These are phyloP conservation scores for Notarius quadriscutis DNA, from an alignment of 2,113 vertebrate species.

Conservation along the genomic window DNA sequence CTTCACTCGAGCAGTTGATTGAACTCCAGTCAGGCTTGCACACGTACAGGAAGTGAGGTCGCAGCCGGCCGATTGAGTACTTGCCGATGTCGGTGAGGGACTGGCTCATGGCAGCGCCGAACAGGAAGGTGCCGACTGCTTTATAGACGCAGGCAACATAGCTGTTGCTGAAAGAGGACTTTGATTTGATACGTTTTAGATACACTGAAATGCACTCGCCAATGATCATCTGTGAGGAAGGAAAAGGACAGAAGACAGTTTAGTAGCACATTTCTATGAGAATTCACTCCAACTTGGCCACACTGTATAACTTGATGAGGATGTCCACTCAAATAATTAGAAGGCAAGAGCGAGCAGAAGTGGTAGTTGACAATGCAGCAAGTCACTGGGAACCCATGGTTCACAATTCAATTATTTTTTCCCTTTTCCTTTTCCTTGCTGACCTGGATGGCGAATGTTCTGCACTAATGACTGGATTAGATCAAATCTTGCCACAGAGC, in stretches of 20 bases:
- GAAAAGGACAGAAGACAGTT: slow-evolving; percentile 31
- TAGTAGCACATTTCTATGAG: not conserved
- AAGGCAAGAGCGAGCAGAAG: slow-evolving; percentile 16
- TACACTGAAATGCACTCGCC: slow-evolving; percentile 88
- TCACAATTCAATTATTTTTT: not conserved
- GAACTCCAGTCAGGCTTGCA: slow-evolving; percentile 82
- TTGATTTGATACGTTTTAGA: slow-evolving; percentile 84
- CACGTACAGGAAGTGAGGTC: slow-evolving; percentile 91
- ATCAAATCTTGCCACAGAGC: not conserved
- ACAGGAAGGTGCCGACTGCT: slow-evolving; percentile 89
- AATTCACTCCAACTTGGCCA: not conserved
- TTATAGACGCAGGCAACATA: slow-evolving; percentile 90
- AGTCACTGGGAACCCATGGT: not conserved
- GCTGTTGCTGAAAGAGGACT: slow-evolving; percentile 86
- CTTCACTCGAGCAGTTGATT: slow-evolving; percentile 83
- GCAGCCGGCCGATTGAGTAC: slow-evolving; percentile 91
- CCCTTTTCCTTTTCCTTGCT: not conserved
- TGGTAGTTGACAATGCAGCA: slow-evolving; percentile 49
- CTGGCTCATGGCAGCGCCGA: slow-evolving; percentile 96
- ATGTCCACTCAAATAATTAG: slow-evolving; percentile 61
- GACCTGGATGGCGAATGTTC: not conserved
- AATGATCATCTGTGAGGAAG: slow-evolving; percentile 84
- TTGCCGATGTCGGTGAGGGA: slow-evolving; percentile 97
- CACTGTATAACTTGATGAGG: slow-evolving; percentile 38
- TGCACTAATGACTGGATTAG: not conserved